phyloP scores from a whole-genome alignment of 2,113 vertebrate species.

The Podiceps cristatus region DNA sequence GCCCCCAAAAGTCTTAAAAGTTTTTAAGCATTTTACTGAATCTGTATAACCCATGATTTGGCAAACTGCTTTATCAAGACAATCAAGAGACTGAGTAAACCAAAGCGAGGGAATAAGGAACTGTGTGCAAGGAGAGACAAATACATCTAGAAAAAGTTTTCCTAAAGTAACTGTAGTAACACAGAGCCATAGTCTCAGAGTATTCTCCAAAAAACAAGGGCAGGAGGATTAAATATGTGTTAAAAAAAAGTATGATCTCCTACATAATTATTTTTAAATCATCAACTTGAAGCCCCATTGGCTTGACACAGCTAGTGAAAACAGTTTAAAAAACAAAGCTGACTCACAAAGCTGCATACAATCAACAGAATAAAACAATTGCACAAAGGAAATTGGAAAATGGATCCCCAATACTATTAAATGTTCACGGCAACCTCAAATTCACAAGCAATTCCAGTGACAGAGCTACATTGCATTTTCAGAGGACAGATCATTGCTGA shows the following conservation, averaged over 20 bases:
- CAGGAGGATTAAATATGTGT: not conserved
- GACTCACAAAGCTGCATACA: not conserved
- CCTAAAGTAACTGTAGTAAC: not conserved
- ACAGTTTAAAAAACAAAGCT: not conserved
- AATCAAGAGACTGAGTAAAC: not conserved
- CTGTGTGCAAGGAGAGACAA: not conserved
- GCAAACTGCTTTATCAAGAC: not conserved
- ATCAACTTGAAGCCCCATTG: not conserved
- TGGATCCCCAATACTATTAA: not conserved
- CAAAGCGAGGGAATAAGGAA: not conserved
- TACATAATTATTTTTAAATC: not conserved
- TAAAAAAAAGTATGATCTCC: not conserved
- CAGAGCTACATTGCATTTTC: not conserved
- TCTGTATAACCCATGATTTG: not conserved
- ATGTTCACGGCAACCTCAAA: not conserved
- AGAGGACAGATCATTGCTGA: not conserved
- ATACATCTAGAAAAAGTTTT: not conserved
- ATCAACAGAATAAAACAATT: not conserved
- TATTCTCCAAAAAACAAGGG: not conserved
- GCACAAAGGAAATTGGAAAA: not conserved
- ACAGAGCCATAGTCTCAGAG: not conserved
- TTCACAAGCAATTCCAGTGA: not conserved
- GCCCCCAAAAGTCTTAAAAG: not conserved
- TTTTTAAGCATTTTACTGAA: not conserved
- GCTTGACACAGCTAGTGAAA: not conserved